These are phyloP conservation scores for Dendronephthya gigantea DNA, from an alignment of 64 coral and sea anemone genomes.

Conservation along the genomic window DNA sequence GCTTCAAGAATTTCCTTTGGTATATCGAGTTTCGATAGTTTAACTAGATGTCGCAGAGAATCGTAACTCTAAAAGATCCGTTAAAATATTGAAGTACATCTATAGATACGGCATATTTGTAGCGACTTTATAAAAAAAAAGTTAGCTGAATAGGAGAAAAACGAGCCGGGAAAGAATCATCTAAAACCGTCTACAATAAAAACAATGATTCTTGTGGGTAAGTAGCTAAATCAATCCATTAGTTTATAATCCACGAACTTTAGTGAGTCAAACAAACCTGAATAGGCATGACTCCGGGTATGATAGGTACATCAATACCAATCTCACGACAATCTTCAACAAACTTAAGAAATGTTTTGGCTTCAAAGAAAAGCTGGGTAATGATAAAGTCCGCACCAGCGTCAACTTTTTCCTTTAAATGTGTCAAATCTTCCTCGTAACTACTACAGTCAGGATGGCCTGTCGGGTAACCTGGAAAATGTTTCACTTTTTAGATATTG, in stretches of 20 bases:
- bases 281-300: slow-evolving; percentile 79
- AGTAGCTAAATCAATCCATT: no score
- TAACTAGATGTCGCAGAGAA: slow-evolving; percentile 86
- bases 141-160: no score
- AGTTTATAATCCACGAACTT: no score
- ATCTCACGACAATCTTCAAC: slow-evolving; percentile 56
- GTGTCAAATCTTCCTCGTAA: slow-evolving; percentile 48
- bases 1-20: slow-evolving; percentile 88
- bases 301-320: slow-evolving; percentile 72
- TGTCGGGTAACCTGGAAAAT: slow-evolving; percentile 34
- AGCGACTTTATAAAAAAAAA: no score
- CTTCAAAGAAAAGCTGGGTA: slow-evolving; percentile 87
- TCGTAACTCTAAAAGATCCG: slow-evolving; percentile 56
- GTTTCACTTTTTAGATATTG: no score
- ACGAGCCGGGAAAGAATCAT: no score
- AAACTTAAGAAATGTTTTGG: slow-evolving; percentile 56
- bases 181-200: no score
- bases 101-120: not conserved
- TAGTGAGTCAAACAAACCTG: slow-evolving; percentile 74
- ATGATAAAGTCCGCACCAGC: slow-evolving; percentile 67
- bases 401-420: slow-evolving; percentile 62
- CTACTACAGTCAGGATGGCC: slow-evolving; percentile 1
- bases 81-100: not conserved
- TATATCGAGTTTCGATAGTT: slow-evolving; percentile 83
- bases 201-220: no score